Evolutionary conservation across 2,797 vertebrate species (phyloP).

Genomic region (Caiman crocodilus): DNA sequence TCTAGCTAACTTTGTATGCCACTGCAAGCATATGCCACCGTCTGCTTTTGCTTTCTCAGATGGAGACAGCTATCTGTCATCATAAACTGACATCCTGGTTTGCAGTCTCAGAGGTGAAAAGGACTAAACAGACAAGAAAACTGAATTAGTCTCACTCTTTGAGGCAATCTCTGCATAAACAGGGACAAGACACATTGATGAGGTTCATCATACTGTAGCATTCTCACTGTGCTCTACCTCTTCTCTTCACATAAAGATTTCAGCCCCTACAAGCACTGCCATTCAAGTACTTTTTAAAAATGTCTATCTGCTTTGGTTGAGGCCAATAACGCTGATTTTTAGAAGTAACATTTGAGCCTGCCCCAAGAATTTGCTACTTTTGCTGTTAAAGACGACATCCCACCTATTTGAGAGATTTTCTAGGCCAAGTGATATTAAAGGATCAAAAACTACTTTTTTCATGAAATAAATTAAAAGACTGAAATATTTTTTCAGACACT

Average conservation of each 20-base stretch:
- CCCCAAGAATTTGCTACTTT: neutral
- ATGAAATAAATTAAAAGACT: neutral
- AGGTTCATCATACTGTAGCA: neutral
- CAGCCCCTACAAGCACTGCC: neutral
- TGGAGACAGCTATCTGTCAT: neutral
- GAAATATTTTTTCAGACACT: neutral
- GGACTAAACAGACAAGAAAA: neutral
- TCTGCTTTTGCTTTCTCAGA: conserved; percentile 18
- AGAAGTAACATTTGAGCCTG: neutral
- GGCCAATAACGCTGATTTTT: neutral
- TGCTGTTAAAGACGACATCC: neutral
- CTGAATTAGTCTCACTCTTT: neutral
- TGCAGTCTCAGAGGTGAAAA: neutral
- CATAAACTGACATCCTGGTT: neutral
- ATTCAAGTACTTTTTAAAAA: neutral
- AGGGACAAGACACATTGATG: neutral
- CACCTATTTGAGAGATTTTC: neutral
- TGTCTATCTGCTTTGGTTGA: neutral
- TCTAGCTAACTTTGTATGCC: neutral
- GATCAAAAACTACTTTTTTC: neutral
- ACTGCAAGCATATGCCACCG: conserved; percentile 8
- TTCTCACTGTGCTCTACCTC: neutral
- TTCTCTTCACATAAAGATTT: neutral
- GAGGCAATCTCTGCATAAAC: neutral
- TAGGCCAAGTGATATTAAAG: neutral